Evolutionary conservation across 2,888 invertebrate species (phyloP).

Genomic region (Coleophora flavipennella): DNA sequence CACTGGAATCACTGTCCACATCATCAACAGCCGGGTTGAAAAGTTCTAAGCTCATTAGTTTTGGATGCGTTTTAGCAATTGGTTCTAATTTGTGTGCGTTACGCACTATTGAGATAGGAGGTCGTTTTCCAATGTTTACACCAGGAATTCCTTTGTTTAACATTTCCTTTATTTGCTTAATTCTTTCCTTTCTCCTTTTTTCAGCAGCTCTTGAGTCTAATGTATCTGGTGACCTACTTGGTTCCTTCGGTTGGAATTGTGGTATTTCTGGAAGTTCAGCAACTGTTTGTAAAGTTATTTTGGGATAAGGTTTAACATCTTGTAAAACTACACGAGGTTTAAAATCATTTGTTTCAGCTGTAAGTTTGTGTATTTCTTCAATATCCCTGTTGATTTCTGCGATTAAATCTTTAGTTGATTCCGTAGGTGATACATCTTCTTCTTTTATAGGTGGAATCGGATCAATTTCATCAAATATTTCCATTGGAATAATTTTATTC

Average conservation of each 20-base stretch:
- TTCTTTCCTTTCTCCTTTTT: slow-evolving; percentile 73
- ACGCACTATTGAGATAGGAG: slow-evolving; percentile 80
- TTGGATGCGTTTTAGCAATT: slow-evolving; percentile 79
- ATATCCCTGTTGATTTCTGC: slow-evolving; percentile 65
- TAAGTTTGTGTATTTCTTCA: slow-evolving; percentile 64
- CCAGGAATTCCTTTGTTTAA: slow-evolving; percentile 79
- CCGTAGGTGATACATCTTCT: slow-evolving; percentile 54
- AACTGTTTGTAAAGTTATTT: slow-evolving; percentile 75
- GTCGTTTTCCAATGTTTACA: slow-evolving; percentile 58
- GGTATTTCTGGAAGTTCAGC: slow-evolving; percentile 76
- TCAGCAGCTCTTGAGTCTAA: slow-evolving; percentile 62
- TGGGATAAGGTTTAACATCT: slow-evolving; percentile 66
- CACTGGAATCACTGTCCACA: slow-evolving; percentile 90
- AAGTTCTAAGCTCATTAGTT: slow-evolving; percentile 84
- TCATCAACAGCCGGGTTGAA: slow-evolving; percentile 94
- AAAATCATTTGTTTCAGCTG: slow-evolving; percentile 55
- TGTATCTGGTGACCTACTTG: slow-evolving; percentile 43
- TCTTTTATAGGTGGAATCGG: slow-evolving; percentile 59
- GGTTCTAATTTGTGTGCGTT: slow-evolving; percentile 74
- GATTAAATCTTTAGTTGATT: slow-evolving; percentile 49
- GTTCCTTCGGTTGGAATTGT: slow-evolving; percentile 60
- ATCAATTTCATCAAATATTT: slow-evolving; percentile 54
- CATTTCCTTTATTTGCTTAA: slow-evolving; percentile 80
- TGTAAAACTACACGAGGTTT: slow-evolving; percentile 57
- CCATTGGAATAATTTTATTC: slow-evolving; percentile 42